These are phyloP conservation scores for Sanderia malayensis DNA, from an alignment of 30 jellyfish, hydroid and myxozoan genomes.

Conservation along the genomic window DNA sequence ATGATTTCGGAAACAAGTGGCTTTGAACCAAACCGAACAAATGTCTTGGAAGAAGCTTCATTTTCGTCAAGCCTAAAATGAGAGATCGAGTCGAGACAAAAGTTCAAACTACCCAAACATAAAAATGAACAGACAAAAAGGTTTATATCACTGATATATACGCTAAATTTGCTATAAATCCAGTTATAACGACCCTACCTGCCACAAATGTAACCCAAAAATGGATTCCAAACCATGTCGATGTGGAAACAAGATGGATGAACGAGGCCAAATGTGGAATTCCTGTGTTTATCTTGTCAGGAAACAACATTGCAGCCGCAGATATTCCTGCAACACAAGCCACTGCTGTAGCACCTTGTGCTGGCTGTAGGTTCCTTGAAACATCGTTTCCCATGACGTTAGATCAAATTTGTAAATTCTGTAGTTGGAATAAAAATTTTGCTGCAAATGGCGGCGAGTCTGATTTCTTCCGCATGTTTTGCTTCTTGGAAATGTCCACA, in stretches of 20 bases:
- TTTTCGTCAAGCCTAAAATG: background rate
- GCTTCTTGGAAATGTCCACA: background rate
- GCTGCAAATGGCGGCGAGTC: too few relatives aligned
- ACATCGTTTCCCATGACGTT: constrained; percentile 43
- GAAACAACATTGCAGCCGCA: constrained; percentile 33
- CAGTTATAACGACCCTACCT: constrained; percentile 43
- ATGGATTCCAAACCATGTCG: constrained; percentile 67
- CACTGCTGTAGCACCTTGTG: constrained; percentile 59
- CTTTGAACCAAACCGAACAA: constrained; percentile 72
- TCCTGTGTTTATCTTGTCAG: constrained; percentile 17
- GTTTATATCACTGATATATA: background rate
- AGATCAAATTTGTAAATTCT: too few relatives aligned
- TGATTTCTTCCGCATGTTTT: too few relatives aligned
- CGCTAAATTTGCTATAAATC: too few relatives aligned
- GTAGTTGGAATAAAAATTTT: too few relatives aligned
- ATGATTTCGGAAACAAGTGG: constrained; percentile 52
- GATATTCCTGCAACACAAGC: constrained; percentile 41
- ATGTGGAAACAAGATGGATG: constrained; percentile 27
- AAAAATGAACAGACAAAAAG: background rate
- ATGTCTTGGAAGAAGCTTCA: constrained; percentile 72
- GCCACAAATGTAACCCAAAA: constrained; percentile 76
- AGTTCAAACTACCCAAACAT: background rate
- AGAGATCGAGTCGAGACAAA: background rate
- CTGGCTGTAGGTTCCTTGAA: constrained; percentile 57
- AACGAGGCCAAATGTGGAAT: constrained; percentile 33